Conservation (phyloP, 1,140 invertebrate genomes). For the Drosophila persimilis region DNA sequence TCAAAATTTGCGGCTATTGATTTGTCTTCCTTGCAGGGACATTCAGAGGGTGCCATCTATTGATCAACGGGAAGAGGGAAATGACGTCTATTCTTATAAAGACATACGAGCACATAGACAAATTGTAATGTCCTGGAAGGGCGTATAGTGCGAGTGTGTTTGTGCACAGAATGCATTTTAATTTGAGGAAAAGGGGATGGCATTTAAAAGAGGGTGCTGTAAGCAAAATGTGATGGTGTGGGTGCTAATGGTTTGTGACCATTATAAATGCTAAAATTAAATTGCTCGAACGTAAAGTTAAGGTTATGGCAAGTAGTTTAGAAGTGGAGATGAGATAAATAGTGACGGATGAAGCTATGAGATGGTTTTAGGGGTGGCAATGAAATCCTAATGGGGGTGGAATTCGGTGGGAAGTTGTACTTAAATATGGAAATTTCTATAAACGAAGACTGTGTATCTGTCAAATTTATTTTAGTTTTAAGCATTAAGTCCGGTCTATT, state of each 20-base stretch:
- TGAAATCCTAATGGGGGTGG: background rate
- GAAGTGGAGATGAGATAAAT: slow-evolving; percentile 2
- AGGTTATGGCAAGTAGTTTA: slow-evolving; percentile 14
- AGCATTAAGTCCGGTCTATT: no score
- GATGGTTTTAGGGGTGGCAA: background rate
- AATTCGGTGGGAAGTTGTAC: background rate
- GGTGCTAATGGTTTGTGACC: slow-evolving; percentile 60
- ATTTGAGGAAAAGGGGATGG: slow-evolving; percentile 42
- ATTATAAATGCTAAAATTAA: slow-evolving; percentile 53
- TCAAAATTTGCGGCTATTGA: slow-evolving; percentile 77
- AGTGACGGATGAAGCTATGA: background rate
- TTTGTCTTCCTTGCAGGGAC: slow-evolving; percentile 40
- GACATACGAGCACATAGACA: slow-evolving; percentile 49
- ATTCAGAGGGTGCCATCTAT: slow-evolving; percentile 23
- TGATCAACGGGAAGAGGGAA: slow-evolving; percentile 38
- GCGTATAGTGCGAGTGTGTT: slow-evolving; percentile 41
- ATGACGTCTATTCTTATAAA: slow-evolving; percentile 45
- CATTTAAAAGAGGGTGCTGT: slow-evolving; percentile 4
- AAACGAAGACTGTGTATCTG: no score
- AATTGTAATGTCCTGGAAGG: slow-evolving; percentile 11
- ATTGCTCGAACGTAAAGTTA: slow-evolving; percentile 48
- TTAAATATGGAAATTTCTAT: no score
- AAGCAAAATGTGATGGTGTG: background rate
- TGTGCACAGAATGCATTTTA: slow-evolving; percentile 71
- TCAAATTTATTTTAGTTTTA: no score